Evolutionary conservation across 2,888 invertebrate species (phyloP).

Genomic region (Thysanoteuthis rhombus): DNA sequence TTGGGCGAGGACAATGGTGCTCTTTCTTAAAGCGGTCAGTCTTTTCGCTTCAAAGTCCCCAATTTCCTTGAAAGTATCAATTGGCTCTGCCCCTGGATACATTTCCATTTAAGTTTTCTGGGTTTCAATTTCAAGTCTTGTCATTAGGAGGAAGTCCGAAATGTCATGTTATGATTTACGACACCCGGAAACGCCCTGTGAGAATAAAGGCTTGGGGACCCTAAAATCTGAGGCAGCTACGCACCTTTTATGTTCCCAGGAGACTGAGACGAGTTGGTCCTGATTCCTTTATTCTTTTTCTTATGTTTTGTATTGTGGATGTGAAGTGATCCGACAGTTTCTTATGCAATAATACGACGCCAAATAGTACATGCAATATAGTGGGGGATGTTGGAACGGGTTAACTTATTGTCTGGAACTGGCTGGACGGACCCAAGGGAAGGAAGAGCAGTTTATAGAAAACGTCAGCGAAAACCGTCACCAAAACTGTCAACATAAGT

Average conservation of each 20-base stretch:
- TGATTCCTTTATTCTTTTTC: neutral
- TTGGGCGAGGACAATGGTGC: neutral
- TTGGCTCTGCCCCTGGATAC: neutral
- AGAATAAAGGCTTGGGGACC: neutral
- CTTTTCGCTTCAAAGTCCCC: neutral
- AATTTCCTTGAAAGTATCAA: neutral
- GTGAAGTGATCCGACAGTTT: no score
- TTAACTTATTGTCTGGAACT: neutral
- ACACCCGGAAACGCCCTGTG: neutral
- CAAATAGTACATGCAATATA: neutral
- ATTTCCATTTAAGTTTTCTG: neutral
- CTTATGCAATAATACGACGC: neutral
- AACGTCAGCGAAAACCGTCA: no score
- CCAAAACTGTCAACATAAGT: no score
- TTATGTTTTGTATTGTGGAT: no score
- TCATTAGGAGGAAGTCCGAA: neutral
- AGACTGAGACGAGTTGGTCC: neutral
- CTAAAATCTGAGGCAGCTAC: neutral
- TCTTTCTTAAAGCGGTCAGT: neutral
- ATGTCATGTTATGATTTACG: neutral
- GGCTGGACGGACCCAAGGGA: neutral
- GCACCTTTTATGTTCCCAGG: neutral
- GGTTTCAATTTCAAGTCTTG: neutral
- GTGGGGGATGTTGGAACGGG: neutral
- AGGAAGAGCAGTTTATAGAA: no score